Percentiles rank a stretch among this genome's conserved stretches.
phyloP scores from a whole-genome alignment of 2,797 vertebrate species.

The Prionace glauca region DNA sequence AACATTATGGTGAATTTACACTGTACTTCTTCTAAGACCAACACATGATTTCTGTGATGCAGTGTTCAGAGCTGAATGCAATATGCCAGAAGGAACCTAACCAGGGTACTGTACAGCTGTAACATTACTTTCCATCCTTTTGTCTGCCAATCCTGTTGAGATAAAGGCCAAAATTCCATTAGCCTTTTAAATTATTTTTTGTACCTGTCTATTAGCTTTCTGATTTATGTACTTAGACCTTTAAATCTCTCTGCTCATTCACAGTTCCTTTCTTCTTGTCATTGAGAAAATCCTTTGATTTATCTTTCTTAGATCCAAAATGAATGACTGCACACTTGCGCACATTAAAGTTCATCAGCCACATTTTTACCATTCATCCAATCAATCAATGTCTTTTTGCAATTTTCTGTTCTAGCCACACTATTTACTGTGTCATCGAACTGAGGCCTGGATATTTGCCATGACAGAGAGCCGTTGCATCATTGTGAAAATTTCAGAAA shows the following conservation, averaged over 20 bases:
- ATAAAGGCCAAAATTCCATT: background rate
- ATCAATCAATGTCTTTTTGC: background rate
- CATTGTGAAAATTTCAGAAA: too few relatives aligned
- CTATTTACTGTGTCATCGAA: background rate
- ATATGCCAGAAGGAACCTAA: background rate
- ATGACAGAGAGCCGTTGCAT: too few relatives aligned
- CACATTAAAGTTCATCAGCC: background rate
- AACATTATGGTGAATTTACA: background rate
- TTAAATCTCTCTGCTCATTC: background rate
- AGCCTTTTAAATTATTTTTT: constrained; percentile 1
- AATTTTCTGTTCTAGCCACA: background rate
- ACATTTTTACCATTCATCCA: background rate
- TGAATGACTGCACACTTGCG: background rate
- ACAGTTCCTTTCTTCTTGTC: background rate
- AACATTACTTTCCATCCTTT: background rate
- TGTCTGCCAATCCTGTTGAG: background rate
- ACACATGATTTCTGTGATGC: background rate
- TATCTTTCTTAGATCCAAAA: background rate
- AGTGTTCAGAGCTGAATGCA: background rate
- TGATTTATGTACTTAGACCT: background rate
- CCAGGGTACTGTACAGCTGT: background rate
- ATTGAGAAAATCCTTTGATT: background rate
- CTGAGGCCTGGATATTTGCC: too few relatives aligned
- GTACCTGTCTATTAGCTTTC: background rate
- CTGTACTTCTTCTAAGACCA: background rate